Evolutionary conservation across 1,140 invertebrate genomes (phyloP), one percentile per base, ranked within the genome.

Genomic region (Zaprionus camerounensis): DNA sequence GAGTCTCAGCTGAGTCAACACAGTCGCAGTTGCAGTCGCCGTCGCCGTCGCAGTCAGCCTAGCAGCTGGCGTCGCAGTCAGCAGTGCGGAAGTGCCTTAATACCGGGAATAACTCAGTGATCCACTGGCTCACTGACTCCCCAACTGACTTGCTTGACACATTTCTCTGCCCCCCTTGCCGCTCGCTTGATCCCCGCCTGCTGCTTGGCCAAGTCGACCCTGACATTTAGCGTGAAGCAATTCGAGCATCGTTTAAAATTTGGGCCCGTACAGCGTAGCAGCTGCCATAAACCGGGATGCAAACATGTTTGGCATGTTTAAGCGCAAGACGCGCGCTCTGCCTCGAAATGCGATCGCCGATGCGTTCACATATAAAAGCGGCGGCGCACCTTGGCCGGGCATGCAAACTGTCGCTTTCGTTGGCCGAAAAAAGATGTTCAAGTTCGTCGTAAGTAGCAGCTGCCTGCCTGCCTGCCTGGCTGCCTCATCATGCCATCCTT

Each of bases 271-370:
- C 31, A 81, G 36, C 70, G 65, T 4, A 22, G 41, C 69, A 71
- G 58, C 38, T 58, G 75, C 71, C 80, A 87, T 87, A 85, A 88
- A 91, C 79, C 80, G 82, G 83, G 82, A 80, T 78, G 81, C 72
- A 90, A 92, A 91, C 91, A 92, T 92, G 91, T 92, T 92, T 92
- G 61, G 91, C 91, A 92, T 92, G 81, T 91, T 92, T 82, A 92
- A 84, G 71, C 74, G 34, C 55, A 77, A 75, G 64, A 63, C 31
- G 9, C 31, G 61, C n/a, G 38, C 67, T 28, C 44, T 57, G 44
- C 65, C 56, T 51, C 65, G 59, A 58, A 44, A 57, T 66, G 69
- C 59, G 55, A 67, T 59, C 63, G 53, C 61, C 65, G 67, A 53
- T 62, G 63, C 55, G 49, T 56, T 58, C 63, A 28, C 56, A 74